These are phyloP conservation scores for Styela clava DNA, from an alignment of 23 tunicate species.

Conservation along the genomic window DNA sequence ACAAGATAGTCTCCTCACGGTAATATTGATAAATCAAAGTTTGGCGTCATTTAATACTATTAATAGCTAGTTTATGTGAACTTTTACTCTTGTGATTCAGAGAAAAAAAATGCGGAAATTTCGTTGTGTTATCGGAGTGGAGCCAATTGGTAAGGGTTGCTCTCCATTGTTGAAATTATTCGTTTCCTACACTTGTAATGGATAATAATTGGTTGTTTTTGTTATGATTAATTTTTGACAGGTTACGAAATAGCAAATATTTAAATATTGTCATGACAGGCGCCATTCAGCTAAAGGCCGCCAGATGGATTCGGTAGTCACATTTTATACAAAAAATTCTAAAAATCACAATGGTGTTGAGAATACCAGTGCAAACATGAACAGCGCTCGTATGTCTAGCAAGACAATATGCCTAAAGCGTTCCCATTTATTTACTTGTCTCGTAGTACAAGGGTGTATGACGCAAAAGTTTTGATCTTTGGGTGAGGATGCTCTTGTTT, in stretches of 20 bases:
- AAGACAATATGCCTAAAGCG: constrained; percentile 1
- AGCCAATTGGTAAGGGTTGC: too few relatives aligned
- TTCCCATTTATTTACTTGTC: neutral
- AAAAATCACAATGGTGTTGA: constrained; percentile 18
- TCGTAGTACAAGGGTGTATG: neutral
- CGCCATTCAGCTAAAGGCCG: constrained; percentile 22
- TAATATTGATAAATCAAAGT: too few relatives aligned
- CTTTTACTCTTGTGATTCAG: neutral
- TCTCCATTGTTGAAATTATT: too few relatives aligned
- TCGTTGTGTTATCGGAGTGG: too few relatives aligned
- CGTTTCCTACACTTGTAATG: too few relatives aligned
- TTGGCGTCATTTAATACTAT: too few relatives aligned
- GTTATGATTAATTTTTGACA: constrained; percentile 36
- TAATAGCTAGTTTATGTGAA: neutral
- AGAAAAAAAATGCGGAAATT: neutral
- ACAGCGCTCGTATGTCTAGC: neutral
- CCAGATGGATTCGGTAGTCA: constrained; percentile 32
- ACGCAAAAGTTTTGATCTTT: neutral
- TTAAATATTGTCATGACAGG: constrained; percentile 31
- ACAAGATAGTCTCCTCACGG: too few relatives aligned
- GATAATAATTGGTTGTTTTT: constrained; percentile 20
- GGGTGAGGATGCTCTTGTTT: neutral
- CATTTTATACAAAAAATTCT: constrained; percentile 13
- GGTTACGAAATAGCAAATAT: constrained; percentile 34
- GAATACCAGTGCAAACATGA: constrained; percentile 12